phyloP scores from a whole-genome alignment of 1,140 invertebrate genomes.

The Antheraea mylitta region DNA sequence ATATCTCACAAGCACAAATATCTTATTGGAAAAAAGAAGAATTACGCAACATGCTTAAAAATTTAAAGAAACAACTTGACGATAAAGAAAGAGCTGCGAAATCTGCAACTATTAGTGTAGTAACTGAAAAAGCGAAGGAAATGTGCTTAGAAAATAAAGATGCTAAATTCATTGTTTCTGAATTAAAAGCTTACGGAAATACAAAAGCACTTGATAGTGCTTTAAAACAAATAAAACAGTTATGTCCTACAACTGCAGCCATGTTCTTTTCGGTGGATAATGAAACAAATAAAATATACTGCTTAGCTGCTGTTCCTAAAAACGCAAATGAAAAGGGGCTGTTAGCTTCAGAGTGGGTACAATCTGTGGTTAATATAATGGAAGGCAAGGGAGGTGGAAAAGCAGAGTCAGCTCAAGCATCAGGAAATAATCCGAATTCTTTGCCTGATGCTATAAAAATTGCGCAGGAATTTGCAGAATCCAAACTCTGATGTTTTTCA shows the following conservation, averaged over 20 bases:
- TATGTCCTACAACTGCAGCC: conserved; percentile 91
- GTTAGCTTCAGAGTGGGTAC: conserved; percentile 98
- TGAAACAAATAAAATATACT: conserved; percentile 94
- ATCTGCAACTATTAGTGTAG: conserved; percentile 86
- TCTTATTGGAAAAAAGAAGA: conserved; percentile 96
- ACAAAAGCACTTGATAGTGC: conserved; percentile 97
- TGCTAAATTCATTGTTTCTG: conserved; percentile 87
- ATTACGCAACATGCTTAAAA: conserved; percentile 89
- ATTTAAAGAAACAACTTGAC: conserved; percentile 93
- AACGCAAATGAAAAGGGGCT: conserved; percentile 90
- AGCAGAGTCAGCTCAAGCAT: conserved; percentile 96
- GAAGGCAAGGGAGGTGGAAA: conserved; percentile 98
- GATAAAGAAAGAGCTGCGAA: conserved; percentile 94
- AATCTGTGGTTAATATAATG: conserved; percentile 87
- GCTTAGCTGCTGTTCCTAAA: conserved; percentile 93
- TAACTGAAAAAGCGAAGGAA: conserved; percentile 91
- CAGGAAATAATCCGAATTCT: conserved; percentile 88
- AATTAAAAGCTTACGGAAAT: conserved; percentile 93
- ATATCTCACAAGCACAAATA: conserved; percentile 90
- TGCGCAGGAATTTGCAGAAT: conserved; percentile 90
- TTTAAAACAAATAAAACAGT: conserved; percentile 93
- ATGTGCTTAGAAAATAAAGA: conserved; percentile 86
- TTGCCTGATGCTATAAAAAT: conserved; percentile 87
- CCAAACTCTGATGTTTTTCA: conserved; percentile 74
- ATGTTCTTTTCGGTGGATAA: conserved; percentile 96